Evolutionary conservation across 2,797 vertebrate species (phyloP), one percentile per base, ranked within the genome.

Genomic region (Pseudocheirus occidentalis): DNA sequence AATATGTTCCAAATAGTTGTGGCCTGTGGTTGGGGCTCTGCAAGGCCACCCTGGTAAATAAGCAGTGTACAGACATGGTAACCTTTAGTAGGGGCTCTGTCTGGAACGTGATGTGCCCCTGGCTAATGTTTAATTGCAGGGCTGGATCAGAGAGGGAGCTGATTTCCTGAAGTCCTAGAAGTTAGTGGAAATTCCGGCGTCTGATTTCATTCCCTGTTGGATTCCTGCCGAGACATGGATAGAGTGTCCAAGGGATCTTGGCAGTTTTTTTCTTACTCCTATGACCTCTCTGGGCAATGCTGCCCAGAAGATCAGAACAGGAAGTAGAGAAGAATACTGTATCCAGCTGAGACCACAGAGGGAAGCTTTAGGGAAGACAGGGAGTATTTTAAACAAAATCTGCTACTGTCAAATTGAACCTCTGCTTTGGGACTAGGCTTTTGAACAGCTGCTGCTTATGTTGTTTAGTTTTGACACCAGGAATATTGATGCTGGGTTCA

Each of bases 121-220:
- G 92, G 95, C 91, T 96, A 91, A 96, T 93, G 81, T 94, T 55
- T 91, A 96, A 92, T 95, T 92, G 95, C 46, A 50, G 27, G 95
- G 54, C n/a, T 55, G 81, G 90, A 96, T 96, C 94, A 94, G 91
- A 95, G 93, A 96, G 59, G 93, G 94, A 46, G 53, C 56, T 94
- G 93, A 92, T 96, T 98, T 95, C 92, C 94, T 96, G 53, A 97
- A 96, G 58, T 95, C 94, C 94, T 97, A 95, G 91, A 96, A 90
- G 34, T 91, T 59, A 89, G 97, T 96, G 94, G 94, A 94, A 95
- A 95, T 94, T 94, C 94, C 1, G 1, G 92, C 94, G 96, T 96
- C 95, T 97, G 91, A 92, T 97, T 96, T 94, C 55, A 93, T 91
- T 53, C 14, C 40, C 2, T 91, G 95, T 31, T 94, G 91, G 95